These are phyloP conservation scores for Paracanthobrama guichenoti DNA, from an alignment of 2,113 vertebrate genomes.

Conservation along the genomic window DNA sequence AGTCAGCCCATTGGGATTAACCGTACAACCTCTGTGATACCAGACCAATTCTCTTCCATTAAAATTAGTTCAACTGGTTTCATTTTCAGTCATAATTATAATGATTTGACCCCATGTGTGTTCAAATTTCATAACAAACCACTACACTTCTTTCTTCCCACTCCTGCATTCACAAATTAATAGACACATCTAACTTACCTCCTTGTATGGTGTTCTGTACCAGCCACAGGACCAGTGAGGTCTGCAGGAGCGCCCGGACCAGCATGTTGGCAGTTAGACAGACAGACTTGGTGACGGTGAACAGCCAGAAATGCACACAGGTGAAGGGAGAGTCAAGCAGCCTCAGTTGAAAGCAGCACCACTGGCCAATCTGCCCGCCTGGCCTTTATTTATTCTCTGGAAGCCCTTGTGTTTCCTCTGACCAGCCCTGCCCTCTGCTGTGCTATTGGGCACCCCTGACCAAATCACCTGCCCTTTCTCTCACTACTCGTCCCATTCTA, in stretches of 20 bases:
- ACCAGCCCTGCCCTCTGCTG: slow-evolving; percentile 62
- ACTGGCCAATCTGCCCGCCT: slow-evolving; percentile 26
- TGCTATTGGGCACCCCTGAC: slow-evolving; percentile 40
- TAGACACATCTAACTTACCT: slow-evolving; percentile 62
- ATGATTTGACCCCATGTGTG: background rate
- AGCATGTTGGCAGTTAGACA: slow-evolving; percentile 65
- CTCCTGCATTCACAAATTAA: background rate
- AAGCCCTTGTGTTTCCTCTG: slow-evolving; percentile 59
- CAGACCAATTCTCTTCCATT: background rate
- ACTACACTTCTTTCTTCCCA: background rate
- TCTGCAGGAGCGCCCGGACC: slow-evolving; percentile 69
- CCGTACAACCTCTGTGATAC: background rate
- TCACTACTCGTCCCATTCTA: background rate
- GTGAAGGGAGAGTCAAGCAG: slow-evolving; percentile 28
- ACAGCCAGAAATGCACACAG: slow-evolving; percentile 30
- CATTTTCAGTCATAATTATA: background rate
- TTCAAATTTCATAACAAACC: background rate
- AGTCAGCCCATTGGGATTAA: no score
- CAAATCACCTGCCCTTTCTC: slow-evolving; percentile 23
- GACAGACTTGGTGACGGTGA: slow-evolving; percentile 21
- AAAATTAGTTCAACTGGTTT: background rate
- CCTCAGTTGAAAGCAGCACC: slow-evolving; percentile 35
- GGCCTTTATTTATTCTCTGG: slow-evolving; percentile 66
- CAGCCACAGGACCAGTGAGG: slow-evolving; percentile 74
- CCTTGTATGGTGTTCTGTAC: slow-evolving; percentile 72